phyloP scores from a whole-genome alignment of 2,113 vertebrate genomes.

The Equus quagga region DNA sequence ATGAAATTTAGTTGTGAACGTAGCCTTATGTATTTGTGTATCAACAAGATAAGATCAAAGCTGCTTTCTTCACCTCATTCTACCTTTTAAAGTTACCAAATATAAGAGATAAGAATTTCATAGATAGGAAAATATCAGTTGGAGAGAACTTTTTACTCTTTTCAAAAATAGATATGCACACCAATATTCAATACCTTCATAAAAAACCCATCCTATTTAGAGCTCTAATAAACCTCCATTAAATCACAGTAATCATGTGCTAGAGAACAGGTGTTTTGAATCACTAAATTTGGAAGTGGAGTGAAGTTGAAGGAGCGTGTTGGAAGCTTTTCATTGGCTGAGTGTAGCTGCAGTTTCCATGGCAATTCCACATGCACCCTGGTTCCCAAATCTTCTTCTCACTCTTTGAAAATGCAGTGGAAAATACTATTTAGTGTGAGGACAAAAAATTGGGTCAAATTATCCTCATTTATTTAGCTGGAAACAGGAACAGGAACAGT shows the following conservation, averaged over 20 bases:
- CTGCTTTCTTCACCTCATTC: slow-evolving; percentile 11
- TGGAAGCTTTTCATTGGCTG: slow-evolving; percentile 73
- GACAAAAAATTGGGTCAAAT: slow-evolving; percentile 71
- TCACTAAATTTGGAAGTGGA: slow-evolving; percentile 78
- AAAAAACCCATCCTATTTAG: slow-evolving; percentile 62
- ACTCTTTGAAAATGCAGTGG: slow-evolving; percentile 59
- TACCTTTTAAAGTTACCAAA: slow-evolving; percentile 51
- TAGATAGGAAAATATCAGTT: slow-evolving; percentile 29
- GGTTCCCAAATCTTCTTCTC: slow-evolving; percentile 65
- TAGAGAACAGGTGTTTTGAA: slow-evolving; percentile 81
- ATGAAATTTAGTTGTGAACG: background rate
- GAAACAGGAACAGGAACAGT: slow-evolving; percentile 32
- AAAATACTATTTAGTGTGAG: slow-evolving; percentile 65
- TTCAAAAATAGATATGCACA: slow-evolving; percentile 68
- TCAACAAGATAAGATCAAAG: slow-evolving; percentile 18
- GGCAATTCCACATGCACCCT: slow-evolving; percentile 68
- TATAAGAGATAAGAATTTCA: slow-evolving; percentile 27
- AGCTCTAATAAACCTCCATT: slow-evolving; percentile 74
- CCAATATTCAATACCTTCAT: slow-evolving; percentile 64
- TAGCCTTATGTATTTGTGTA: background rate
- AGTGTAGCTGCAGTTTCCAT: slow-evolving; percentile 75
- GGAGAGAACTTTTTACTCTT: slow-evolving; percentile 50
- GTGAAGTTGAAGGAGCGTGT: slow-evolving; percentile 68
- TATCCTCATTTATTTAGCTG: slow-evolving; percentile 64
- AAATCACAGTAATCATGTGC: slow-evolving; percentile 78